A percentile compares a stretch with the other conserved stretches of the same genome.
Conservation (phyloP, 2,888 invertebrate genomes). For the Pandemis heparana region DNA sequence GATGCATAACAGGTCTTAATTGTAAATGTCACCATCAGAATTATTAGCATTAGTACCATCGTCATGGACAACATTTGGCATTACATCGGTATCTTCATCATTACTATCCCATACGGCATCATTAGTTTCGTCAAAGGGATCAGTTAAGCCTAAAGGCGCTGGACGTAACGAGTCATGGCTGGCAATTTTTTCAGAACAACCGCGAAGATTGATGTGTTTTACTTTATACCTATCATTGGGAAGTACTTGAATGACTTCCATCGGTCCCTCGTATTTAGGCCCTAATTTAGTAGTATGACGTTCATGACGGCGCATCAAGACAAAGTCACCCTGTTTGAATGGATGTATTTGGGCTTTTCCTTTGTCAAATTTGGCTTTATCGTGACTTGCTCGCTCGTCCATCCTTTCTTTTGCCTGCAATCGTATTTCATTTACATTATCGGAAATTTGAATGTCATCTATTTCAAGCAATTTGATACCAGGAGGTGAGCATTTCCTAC, state of each 20-base stretch:
- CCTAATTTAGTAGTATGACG: slow-evolving; percentile 30
- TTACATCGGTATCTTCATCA: too few species aligned
- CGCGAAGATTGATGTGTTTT: slow-evolving; percentile 43
- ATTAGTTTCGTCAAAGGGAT: too few species aligned
- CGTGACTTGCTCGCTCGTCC: slow-evolving; percentile 22
- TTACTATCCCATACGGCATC: too few species aligned
- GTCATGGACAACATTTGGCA: too few species aligned
- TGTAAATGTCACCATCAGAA: too few species aligned
- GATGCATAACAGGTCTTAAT: too few species aligned
- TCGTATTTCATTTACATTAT: too few species aligned
- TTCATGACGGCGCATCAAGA: slow-evolving; percentile 37
- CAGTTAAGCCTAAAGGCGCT: slow-evolving; percentile 13
- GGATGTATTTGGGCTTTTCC: slow-evolving; percentile 33
- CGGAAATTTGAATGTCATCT: too few species aligned
- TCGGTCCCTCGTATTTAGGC: slow-evolving; percentile 37
- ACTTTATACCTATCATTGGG: slow-evolving; percentile 44
- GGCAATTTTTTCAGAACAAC: slow-evolving; percentile 43
- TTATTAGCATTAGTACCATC: too few species aligned
- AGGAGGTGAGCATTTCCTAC: slow-evolving; percentile 19
- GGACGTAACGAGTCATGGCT: slow-evolving; percentile 36
- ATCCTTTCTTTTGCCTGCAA: too few species aligned
- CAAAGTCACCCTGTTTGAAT: slow-evolving; percentile 43
- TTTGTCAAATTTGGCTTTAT: slow-evolving; percentile 42
- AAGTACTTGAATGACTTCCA: slow-evolving; percentile 42
- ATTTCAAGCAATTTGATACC: too few species aligned